These are phyloP conservation scores for Hetaerina titia DNA, from an alignment of 2,888 invertebrate genomes.

Conservation along the genomic window DNA sequence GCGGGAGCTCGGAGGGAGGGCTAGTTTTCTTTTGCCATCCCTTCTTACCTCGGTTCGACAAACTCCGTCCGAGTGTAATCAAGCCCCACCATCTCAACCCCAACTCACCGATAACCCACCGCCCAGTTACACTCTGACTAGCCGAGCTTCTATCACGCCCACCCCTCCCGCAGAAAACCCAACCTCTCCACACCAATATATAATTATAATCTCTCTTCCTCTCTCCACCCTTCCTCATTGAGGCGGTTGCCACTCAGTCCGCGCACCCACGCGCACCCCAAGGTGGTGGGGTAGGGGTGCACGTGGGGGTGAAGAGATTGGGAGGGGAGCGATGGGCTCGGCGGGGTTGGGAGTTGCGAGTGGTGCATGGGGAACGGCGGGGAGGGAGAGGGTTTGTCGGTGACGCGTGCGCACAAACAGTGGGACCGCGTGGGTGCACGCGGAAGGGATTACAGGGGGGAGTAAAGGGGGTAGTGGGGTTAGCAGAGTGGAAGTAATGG, in stretches of 20 bases:
- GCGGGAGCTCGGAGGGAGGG: no score
- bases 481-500: neutral
- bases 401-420: slow-evolving; percentile 44
- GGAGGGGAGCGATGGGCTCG: neutral
- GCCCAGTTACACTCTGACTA: no score
- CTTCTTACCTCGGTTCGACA: no score
- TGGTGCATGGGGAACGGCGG: no score
- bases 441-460: neutral
- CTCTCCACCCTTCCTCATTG: neutral
- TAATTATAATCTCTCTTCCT: neutral
- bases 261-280: neutral
- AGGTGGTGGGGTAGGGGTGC: neutral
- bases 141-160: no score
- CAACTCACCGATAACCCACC: no score
- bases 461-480: neutral
- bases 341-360: neutral
- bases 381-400: neutral
- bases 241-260: neutral
- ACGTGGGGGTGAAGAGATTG: neutral
- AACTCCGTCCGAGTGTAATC: no score
- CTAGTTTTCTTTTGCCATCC: no score
- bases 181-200: no score
- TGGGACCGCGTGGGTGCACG: slow-evolving; percentile 30
- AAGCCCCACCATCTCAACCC: no score
- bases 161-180: no score